Evolutionary conservation across 2,113 vertebrate genomes (phyloP).

Genomic region (Chionis minor): DNA sequence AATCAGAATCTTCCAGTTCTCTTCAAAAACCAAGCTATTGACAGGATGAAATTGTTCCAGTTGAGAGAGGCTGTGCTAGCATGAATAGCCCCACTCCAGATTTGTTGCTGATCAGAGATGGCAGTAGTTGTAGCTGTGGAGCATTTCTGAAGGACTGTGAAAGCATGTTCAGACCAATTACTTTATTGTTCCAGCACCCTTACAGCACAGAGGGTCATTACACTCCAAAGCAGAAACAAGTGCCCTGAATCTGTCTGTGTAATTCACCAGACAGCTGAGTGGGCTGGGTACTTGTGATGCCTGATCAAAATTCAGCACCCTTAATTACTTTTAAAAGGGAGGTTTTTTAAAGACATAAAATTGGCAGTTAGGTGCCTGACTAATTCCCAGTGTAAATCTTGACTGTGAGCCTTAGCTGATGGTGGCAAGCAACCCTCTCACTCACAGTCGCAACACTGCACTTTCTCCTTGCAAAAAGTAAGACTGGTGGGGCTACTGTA

Average conservation of each 20-base stretch:
- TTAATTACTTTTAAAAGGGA: not conserved
- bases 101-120: slow-evolving; percentile 5
- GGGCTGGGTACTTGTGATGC: not conserved
- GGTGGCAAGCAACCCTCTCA: not conserved
- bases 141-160: not conserved
- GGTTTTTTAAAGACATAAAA: not conserved
- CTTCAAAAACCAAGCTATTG: not conserved
- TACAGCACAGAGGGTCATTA: not conserved
- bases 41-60: not conserved
- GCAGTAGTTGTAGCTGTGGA: not conserved
- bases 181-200: not conserved
- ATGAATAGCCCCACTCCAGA: not conserved
- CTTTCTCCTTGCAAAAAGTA: not conserved
- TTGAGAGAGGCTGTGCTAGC: not conserved
- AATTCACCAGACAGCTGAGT: not conserved
- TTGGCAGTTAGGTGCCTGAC: not conserved
- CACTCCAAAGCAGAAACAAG: not conserved
- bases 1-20: not conserved
- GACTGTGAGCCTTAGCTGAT: not conserved
- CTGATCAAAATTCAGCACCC: not conserved
- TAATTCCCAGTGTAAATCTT: not conserved
- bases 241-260: not conserved
- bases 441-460: not conserved
- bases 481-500: not conserved
- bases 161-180: not conserved